Base-by-base conservation (phyloP, 2,113 vertebrate species). In the Clarias macrocephalus region DNA sequence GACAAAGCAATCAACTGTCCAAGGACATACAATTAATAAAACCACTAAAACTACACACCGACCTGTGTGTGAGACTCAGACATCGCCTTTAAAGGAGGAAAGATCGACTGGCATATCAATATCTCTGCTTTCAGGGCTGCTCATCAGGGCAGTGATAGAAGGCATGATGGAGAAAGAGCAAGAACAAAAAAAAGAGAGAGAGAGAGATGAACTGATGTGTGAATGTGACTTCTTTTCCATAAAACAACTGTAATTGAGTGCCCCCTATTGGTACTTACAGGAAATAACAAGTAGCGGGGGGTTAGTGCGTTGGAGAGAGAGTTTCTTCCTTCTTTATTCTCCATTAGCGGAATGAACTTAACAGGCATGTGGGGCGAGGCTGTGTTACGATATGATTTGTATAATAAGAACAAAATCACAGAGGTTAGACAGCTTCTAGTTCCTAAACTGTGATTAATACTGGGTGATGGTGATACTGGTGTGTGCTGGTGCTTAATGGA, bases 1-100 rank as follows among this genome's bases (percentile, higher is more conserved):
- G 84, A 85, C 84, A 85, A 85, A 79, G 73, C 84, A 79, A 77
- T 65, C 59, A 85, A 85, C 15, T 79, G 56, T 73, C 83, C 70
- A 60, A 75, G 83, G 68, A 75, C 70, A 59, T 56, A 73, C 54
- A 70, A 73, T 73, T 84, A 72, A 18, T 66, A 79, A 86, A 80
- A 80, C 52, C 28, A 57, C 59, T 57, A 37, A 9, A 65, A 75
- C 37, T 48, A 65, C 60, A 80, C 62, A 68, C 66, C 82, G 59
- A 54, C 23, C 25, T 52, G 30, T 60, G 83, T 85, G 60, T 76
- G 28, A 59, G 16, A 80, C 16, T 30, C 54, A 18, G 76, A 57
- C 54, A 48, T 8, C 1, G 12, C 16, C 16, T 70, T 70, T 37
- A 72, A 21, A 72, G 18, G 1, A 28, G 1, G 16, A 21, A 25